These are phyloP conservation scores for Cynaeus angustus DNA, from an alignment of 2,888 invertebrate species.

Conservation along the genomic window DNA sequence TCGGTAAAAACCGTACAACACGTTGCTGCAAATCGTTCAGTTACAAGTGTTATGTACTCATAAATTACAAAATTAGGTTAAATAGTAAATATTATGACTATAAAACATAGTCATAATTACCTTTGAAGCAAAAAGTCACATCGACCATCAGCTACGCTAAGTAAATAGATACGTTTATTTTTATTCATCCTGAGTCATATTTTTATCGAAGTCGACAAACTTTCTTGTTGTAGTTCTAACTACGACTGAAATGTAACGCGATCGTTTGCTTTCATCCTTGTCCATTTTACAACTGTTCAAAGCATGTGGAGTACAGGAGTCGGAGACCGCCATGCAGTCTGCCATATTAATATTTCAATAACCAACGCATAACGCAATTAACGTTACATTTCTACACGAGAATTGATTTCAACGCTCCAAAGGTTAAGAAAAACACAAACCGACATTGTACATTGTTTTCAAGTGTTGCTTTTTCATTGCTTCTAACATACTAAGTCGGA, in stretches of 20 bases:
- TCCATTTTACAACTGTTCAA: slow-evolving; percentile 3
- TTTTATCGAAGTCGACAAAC: slow-evolving; percentile 13
- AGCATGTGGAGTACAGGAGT: slow-evolving; percentile 10
- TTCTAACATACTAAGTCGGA: too few species aligned
- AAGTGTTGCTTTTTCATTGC: too few species aligned
- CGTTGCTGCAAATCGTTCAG: slow-evolving; percentile 20
- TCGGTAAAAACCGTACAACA: slow-evolving; percentile 15
- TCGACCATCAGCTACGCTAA: slow-evolving; percentile 10
- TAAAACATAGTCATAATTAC: slow-evolving; percentile 38
- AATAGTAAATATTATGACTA: slow-evolving; percentile 44
- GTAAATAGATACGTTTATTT: slow-evolving; percentile 25
- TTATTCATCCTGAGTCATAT: slow-evolving; percentile 6
- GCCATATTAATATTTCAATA: slow-evolving; percentile 21
- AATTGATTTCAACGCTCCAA: too few species aligned
- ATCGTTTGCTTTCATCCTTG: slow-evolving; percentile 3
- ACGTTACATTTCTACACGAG: neutral
- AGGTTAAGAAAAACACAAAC: too few species aligned
- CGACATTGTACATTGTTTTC: too few species aligned
- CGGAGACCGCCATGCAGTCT: slow-evolving; percentile 29
- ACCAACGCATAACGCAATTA: neutral
- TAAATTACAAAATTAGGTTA: slow-evolving; percentile 42
- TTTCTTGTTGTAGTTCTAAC: neutral
- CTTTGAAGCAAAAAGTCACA: slow-evolving; percentile 34
- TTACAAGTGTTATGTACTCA: slow-evolving; percentile 25
- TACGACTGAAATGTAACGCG: neutral